These are phyloP conservation scores for Chaetura pelagica DNA, from an alignment of 2,113 vertebrate genomes.

Conservation along the genomic window DNA sequence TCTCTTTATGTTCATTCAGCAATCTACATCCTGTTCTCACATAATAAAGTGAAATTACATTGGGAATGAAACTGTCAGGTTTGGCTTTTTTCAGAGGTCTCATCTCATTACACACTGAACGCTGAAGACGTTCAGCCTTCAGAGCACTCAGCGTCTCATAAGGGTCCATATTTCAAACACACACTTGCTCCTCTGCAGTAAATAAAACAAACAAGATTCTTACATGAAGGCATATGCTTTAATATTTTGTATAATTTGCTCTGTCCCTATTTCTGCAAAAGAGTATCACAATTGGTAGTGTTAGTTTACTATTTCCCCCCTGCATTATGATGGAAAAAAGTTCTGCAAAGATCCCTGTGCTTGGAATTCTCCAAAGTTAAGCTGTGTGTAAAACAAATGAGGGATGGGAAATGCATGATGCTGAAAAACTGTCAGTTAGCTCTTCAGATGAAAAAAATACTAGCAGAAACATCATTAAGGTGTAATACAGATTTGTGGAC, in stretches of 20 bases:
- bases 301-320: background rate
- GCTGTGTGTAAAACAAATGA: background rate
- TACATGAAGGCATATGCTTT: background rate
- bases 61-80: background rate
- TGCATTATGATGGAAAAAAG: background rate
- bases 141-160: background rate
- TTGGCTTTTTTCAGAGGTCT: background rate
- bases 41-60: background rate
- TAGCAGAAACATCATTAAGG: background rate
- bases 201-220: background rate
- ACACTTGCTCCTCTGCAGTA: background rate
- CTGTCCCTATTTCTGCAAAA: background rate
- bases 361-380: background rate
- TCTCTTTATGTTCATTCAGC: background rate
- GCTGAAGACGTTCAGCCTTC: background rate
- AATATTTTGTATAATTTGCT: background rate
- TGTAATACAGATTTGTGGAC: background rate
- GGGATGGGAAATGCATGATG: rapidly evolving
- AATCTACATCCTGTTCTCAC: background rate
- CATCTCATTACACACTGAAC: background rate
- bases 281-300: background rate
- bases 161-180: background rate
- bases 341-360: background rate
- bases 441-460: background rate
- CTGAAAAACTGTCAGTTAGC: background rate